Evolutionary conservation across 2,113 vertebrate species (phyloP).

Genomic region (Capreolus pygargus): DNA sequence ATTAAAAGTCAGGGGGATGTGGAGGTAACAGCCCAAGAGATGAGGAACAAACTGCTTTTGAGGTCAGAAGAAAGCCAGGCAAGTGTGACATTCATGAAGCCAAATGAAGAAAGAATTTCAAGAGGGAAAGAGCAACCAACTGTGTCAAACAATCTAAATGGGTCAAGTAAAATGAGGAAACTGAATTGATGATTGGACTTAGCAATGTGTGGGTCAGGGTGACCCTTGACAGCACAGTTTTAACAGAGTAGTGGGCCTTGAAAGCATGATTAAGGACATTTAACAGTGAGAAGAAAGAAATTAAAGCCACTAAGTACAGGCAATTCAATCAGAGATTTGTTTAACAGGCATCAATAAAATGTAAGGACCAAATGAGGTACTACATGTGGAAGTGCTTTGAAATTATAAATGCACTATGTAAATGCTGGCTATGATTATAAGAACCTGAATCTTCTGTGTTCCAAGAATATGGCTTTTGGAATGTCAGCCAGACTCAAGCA

Average conservation of each 20-base stretch:
- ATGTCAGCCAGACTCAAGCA: slow-evolving; percentile 13
- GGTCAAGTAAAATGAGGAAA: background rate
- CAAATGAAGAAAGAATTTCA: slow-evolving; percentile 40
- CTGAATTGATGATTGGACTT: background rate
- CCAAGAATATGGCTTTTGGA: slow-evolving; percentile 6
- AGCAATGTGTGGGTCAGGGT: background rate
- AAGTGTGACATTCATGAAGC: background rate
- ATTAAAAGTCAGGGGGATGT: background rate
- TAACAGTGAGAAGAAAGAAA: background rate
- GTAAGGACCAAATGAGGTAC: background rate
- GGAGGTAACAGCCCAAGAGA: background rate
- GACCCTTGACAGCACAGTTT: background rate
- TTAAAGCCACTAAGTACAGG: background rate
- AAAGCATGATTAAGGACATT: background rate
- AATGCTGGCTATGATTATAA: background rate
- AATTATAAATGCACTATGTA: background rate
- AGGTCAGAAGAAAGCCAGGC: slow-evolving; percentile 23
- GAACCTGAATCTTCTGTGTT: background rate
- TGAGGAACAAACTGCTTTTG: background rate
- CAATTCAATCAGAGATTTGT: background rate
- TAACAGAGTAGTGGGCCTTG: background rate
- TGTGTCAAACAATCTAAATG: background rate
- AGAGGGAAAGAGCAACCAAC: background rate
- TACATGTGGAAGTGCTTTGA: background rate
- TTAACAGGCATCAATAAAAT: background rate